Conservation (phyloP, 2,888 invertebrate genomes). For the Leptarthrus brevirostris region DNA sequence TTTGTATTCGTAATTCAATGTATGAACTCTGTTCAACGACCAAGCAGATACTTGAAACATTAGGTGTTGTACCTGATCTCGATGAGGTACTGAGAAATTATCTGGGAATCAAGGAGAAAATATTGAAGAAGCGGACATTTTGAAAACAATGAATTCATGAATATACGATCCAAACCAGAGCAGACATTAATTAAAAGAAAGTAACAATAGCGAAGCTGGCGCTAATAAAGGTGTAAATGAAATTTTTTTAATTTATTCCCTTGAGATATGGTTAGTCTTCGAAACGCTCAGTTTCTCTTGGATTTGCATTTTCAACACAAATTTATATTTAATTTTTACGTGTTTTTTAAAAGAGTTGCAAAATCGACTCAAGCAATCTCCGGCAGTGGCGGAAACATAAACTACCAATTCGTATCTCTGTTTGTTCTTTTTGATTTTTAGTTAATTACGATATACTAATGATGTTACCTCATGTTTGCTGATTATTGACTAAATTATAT, state of each 20-base stretch:
- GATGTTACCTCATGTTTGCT: no score
- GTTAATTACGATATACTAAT: no score
- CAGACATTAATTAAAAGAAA: slow-evolving; percentile 19
- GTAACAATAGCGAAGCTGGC: slow-evolving; percentile 12
- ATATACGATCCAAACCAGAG: slow-evolving; percentile 28
- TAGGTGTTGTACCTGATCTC: no score
- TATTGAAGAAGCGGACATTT: not conserved
- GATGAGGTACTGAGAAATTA: no score
- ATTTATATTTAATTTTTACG: not conserved
- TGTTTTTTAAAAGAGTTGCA: not conserved
- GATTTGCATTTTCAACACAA: slow-evolving; percentile 24
- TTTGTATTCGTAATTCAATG: no score
- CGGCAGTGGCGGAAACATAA: no score
- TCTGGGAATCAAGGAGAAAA: no score
- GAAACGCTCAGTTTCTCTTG: slow-evolving; percentile 1
- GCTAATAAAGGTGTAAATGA: slow-evolving; percentile 30
- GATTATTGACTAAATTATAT: no score
- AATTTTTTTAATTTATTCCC: slow-evolving; percentile 12
- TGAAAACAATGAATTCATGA: slow-evolving; percentile 20
- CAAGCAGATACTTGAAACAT: no score
- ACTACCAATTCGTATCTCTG: no score
- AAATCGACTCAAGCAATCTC: not conserved
- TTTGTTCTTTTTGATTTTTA: no score
- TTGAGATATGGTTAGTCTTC: not conserved
- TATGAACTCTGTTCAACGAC: no score